Base-by-base conservation (phyloP, 1,140 invertebrate species). In the Drosophila parabipectinata region DNA sequence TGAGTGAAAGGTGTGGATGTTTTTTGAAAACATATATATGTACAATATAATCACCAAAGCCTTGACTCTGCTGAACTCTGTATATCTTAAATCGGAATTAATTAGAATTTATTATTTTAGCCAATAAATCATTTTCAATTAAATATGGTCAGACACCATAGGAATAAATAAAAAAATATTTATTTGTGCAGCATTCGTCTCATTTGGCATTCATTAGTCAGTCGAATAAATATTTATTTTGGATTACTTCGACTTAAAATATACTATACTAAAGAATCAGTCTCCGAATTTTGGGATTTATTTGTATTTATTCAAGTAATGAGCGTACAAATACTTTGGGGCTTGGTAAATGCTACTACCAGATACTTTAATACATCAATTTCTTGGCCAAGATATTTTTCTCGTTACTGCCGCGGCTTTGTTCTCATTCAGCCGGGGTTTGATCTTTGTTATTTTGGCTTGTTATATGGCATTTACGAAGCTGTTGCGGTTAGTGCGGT, bases 361-460 rank as follows among this genome's bases (percentile, higher is more conserved):
- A 59, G 53, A 45, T 52, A 69, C 54, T 30, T 45, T 28, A 28
- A 14, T 67, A 47, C 34, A 24, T 21, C 32, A 57, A 55, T 45
- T 72, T 55, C 30, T 21, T 48, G 32, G 30, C 37, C 51, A 44
- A 41, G 55, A 39, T 67, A 56, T 39, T 10, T 47, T 58, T 63
- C 32, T 50, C 62, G 32, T 7, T 44, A 18, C 34, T 61, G 47
- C n/a, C 14, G 50, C 21, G 7, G 52, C 58, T 79, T 68, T 78
- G 62, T 79, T 78, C 77, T 74, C 53, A 39, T 53, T 74, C 45
- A 32, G 44, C 34, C 51, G 62, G 34, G 68, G 53, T 81, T 81
- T 82, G 79, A 83, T 82, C 79, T 83, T 83, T 82, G 79, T 83
- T 83, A 83, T 71, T 82, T 82, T 58, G 74, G 75, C 68, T 61